A percentile compares a stretch with the other conserved stretches of the same genome.
Conservation (phyloP, 2,113 vertebrate genomes). For the Psammodynastes pulverulentus region DNA sequence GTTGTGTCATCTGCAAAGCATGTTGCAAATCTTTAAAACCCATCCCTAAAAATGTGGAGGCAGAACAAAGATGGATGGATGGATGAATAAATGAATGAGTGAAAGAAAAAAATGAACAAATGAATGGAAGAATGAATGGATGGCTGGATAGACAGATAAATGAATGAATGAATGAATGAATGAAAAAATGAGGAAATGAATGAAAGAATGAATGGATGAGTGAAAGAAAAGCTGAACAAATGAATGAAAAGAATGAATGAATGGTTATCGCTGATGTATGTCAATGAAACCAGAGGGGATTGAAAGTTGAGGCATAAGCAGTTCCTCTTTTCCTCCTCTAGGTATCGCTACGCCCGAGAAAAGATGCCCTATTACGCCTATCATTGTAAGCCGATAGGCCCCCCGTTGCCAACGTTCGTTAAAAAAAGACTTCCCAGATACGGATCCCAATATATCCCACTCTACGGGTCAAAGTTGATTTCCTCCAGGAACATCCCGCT, state of each 20-base stretch:
- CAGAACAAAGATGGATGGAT: neutral
- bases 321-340: neutral
- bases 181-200: too few species aligned
- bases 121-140: too few species aligned
- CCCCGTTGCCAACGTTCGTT: neutral
- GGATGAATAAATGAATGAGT: too few species aligned
- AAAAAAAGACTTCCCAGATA: neutral
- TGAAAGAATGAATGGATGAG: too few species aligned
- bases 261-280: too few species aligned
- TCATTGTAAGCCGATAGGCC: neutral
- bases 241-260: too few species aligned
- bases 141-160: too few species aligned
- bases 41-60: neutral
- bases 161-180: too few species aligned
- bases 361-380: slow-evolving; percentile 8
- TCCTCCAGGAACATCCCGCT: neutral
- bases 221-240: too few species aligned
- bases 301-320: neutral
- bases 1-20: neutral
- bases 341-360: neutral
- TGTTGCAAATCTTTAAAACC: neutral
- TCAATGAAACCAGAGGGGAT: neutral
- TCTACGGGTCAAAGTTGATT: neutral
- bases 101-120: too few species aligned
- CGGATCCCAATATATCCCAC: neutral